Conservation (phyloP, 1,140 invertebrate genomes). For the Cydia splendana region DNA sequence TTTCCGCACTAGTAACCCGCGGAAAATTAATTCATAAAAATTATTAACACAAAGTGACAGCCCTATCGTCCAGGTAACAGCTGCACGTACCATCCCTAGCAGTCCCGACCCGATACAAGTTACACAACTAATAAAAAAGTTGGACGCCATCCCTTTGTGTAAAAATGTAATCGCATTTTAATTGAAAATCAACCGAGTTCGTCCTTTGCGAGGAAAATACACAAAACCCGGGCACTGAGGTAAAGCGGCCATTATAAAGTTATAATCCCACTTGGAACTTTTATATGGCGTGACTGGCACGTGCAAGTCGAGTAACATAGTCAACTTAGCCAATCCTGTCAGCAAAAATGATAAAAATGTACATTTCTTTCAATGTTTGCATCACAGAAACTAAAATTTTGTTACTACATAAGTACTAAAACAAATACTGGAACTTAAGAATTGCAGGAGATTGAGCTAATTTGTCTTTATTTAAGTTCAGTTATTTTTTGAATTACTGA, state of each 20-base stretch:
- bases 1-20: too few species aligned
- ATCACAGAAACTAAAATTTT: too few species aligned
- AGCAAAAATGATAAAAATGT: too few species aligned
- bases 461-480: too few species aligned
- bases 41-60: neutral
- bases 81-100: neutral
- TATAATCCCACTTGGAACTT: neutral
- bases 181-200: constrained; percentile 7
- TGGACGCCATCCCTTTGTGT: constrained; percentile 6
- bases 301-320: neutral
- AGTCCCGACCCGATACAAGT: neutral
- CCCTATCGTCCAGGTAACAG: constrained; percentile 13
- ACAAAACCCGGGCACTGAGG: neutral
- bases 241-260: constrained; percentile 3
- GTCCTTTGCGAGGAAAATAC: neutral
- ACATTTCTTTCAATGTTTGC: too few species aligned
- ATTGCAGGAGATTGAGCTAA: too few species aligned
- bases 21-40: neutral
- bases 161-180: constrained; percentile 24
- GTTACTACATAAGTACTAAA: too few species aligned
- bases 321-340: too few species aligned
- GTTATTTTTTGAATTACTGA: too few species aligned
- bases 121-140: constrained; percentile 30
- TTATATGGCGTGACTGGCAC: neutral
- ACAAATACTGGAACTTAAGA: too few species aligned